A percentile compares a stretch with the other conserved stretches of the same genome.
phyloP scores from a whole-genome alignment of 2,888 invertebrate genomes.

The Eucera pruinosa region DNA sequence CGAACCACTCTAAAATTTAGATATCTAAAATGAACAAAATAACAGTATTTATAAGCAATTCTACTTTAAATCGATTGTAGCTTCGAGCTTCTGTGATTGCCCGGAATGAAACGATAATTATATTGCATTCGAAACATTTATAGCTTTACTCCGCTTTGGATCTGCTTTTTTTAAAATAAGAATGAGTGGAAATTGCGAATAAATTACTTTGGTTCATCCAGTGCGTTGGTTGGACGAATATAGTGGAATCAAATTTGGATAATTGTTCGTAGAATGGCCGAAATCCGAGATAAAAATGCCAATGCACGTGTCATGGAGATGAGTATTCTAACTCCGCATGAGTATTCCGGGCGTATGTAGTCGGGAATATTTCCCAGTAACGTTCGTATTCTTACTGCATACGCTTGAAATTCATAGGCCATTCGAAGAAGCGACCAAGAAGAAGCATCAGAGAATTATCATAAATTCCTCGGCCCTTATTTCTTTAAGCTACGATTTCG shows the following conservation, averaged over 20 bases:
- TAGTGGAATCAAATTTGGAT: conserved; percentile 29
- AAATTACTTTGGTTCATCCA: background rate
- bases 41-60: too few species aligned
- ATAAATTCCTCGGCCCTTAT: conserved; percentile 49
- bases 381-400: conserved; percentile 47
- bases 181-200: background rate
- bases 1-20: too few species aligned
- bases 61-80: too few species aligned
- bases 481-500: conserved; percentile 36
- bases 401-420: conserved; percentile 65
- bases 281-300: conserved; percentile 45
- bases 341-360: conserved; percentile 40
- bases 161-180: too few species aligned
- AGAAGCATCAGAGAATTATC: conserved; percentile 60
- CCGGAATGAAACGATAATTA: too few species aligned
- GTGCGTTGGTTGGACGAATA: background rate
- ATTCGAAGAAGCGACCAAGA: conserved; percentile 54
- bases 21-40: too few species aligned
- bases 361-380: conserved; percentile 38
- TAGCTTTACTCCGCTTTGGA: too few species aligned
- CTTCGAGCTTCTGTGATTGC: too few species aligned
- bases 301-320: conserved; percentile 12
- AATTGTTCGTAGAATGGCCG: conserved; percentile 34
- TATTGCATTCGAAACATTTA: too few species aligned
- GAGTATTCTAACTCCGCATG: conserved; percentile 7